Evolutionary conservation across 2,113 vertebrate genomes (phyloP).

Genomic region (Anarhynchus alexandrinus): DNA sequence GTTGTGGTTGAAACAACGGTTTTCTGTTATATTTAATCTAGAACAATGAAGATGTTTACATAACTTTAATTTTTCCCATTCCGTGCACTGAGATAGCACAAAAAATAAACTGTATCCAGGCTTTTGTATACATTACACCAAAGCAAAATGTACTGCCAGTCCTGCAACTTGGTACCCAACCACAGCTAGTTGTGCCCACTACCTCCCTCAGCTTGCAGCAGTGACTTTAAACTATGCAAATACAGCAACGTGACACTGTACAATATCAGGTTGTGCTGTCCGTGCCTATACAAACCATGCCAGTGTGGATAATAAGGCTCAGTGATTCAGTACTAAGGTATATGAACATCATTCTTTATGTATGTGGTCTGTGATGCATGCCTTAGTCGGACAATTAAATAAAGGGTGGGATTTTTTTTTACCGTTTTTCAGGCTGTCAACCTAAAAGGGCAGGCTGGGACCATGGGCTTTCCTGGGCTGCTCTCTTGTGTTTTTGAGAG

Average conservation of each 20-base stretch:
- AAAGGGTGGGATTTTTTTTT: neutral
- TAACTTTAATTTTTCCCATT: neutral
- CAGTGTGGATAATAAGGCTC: neutral
- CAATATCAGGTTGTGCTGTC: neutral
- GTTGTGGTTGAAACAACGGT: neutral
- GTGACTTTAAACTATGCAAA: neutral
- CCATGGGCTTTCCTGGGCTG: neutral
- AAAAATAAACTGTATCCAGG: neutral
- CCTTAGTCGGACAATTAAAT: neutral
- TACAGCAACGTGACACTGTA: neutral
- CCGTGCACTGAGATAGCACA: neutral
- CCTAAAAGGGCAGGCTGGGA: neutral
- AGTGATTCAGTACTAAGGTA: neutral
- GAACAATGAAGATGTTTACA: neutral
- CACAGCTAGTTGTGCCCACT: neutral
- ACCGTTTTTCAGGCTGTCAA: neutral
- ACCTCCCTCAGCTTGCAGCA: neutral
- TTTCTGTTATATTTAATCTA: neutral
- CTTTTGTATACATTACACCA: neutral
- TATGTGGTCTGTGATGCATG: neutral
- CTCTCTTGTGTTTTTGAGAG: neutral
- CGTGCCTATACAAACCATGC: rapidly evolving
- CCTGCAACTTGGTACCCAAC: neutral
- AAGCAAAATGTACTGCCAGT: neutral
- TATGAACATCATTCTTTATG: rapidly evolving